Evolutionary conservation across 2,113 vertebrate genomes (phyloP).

Genomic region (Myiopsitta monachus): DNA sequence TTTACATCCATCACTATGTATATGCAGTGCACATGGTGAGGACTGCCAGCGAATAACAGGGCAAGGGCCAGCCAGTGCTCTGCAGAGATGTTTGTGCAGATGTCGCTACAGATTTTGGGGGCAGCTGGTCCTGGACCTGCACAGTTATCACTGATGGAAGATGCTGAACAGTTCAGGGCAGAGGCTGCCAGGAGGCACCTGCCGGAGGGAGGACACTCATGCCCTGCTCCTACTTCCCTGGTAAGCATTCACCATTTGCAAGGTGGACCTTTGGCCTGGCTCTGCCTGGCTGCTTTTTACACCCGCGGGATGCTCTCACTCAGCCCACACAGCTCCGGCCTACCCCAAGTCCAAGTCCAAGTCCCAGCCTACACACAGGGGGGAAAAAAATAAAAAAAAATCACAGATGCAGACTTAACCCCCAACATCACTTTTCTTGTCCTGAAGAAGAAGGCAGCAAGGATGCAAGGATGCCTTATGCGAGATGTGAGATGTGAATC

Average conservation of each 20-base stretch:
- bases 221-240: not conserved
- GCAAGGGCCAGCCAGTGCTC: not conserved
- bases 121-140: not conserved
- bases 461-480: not conserved
- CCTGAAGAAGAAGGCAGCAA: not conserved
- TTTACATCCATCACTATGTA: not conserved
- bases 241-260: not conserved
- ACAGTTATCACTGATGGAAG: not conserved
- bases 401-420: not conserved
- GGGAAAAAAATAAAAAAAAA: not conserved
- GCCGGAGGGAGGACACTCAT: not conserved
- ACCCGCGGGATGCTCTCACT: not conserved
- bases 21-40: not conserved
- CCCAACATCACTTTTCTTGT: not conserved
- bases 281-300: not conserved
- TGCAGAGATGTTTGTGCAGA: not conserved
- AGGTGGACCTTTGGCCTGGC: not conserved
- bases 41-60: not conserved
- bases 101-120: not conserved
- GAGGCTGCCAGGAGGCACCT: not conserved
- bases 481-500: not conserved
- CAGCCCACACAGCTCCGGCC: not conserved
- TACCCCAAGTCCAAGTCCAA: not conserved
- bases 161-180: not conserved
- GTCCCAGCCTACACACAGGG: not conserved